Percentiles rank a stretch among this genome's conserved stretches.
Conservation (phyloP, 2,888 invertebrate species). For the Eilema depressum region DNA sequence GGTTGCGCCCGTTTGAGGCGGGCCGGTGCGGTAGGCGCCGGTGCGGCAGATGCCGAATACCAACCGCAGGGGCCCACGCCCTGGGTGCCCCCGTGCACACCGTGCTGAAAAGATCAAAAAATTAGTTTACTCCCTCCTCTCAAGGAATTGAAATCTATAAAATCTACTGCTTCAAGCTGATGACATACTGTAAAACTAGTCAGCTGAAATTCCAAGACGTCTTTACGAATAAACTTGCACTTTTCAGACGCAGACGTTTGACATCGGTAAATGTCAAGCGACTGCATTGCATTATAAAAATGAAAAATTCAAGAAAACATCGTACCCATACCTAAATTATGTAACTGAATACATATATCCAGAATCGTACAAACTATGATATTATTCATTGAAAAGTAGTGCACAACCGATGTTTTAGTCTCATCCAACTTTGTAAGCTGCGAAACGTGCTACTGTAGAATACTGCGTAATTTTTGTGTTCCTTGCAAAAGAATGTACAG, state of each 20-base stretch:
- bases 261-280: too few relatives aligned
- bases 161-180: background rate
- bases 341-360: background rate
- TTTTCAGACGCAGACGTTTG: background rate
- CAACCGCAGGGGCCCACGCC: conserved; percentile 84
- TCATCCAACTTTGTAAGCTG: background rate
- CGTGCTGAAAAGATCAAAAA: conserved; percentile 69
- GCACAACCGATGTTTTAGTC: background rate
- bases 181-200: background rate
- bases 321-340: too few relatives aligned
- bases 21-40: conserved; percentile 82
- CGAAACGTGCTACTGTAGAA: background rate
- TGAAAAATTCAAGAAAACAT: too few relatives aligned
- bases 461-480: too few relatives aligned
- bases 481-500: too few relatives aligned
- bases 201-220: background rate
- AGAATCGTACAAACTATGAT: background rate
- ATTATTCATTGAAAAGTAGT: background rate
- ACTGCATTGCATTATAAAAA: too few relatives aligned
- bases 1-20: conserved; percentile 80
- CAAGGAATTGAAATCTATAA: background rate
- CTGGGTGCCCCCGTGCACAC: conserved; percentile 78
- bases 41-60: conserved; percentile 82
- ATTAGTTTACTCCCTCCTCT: background rate
- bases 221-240: background rate